Percentiles rank a stretch among this genome's conserved stretches.
Evolutionary conservation across 2,888 invertebrate species (phyloP).

Genomic region (Rhodophaea formosa): DNA sequence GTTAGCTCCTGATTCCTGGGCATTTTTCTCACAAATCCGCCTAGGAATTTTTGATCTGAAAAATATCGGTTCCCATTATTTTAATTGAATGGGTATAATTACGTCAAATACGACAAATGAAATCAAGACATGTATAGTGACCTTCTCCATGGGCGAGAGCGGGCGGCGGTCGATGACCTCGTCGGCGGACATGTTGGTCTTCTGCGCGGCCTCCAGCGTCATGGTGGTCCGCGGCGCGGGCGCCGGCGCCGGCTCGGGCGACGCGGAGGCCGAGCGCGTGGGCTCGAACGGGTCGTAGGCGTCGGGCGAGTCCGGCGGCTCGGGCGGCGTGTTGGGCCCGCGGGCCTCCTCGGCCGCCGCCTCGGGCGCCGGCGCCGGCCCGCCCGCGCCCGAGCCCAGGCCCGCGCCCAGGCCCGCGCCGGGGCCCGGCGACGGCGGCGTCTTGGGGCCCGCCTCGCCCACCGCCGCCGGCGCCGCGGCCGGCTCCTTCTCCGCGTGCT

Average conservation of each 20-base stretch:
- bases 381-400: no score
- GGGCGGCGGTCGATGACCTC: slow-evolving; percentile 71
- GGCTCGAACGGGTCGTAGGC: slow-evolving; percentile 92
- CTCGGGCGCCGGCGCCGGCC: slow-evolving; percentile 55
- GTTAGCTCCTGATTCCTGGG: no score
- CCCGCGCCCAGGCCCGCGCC: slow-evolving; percentile 82
- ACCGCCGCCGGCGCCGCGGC: slow-evolving; percentile 30
- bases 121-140: no score
- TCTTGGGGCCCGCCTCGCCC: slow-evolving; percentile 47
- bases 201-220: slow-evolving; percentile 74
- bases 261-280: slow-evolving; percentile 77
- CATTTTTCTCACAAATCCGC: no score
- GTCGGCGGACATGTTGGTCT: slow-evolving; percentile 72
- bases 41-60: no score
- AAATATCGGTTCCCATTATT: no score
- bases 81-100: no score
- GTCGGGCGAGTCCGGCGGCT: slow-evolving; percentile 80
- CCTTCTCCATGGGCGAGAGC: slow-evolving; percentile 82
- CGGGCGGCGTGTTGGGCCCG: slow-evolving; percentile 84
- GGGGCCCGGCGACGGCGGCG: slow-evolving; percentile 82
- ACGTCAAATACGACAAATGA: no score
- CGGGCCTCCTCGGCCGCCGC: slow-evolving; percentile 88
- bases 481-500: slow-evolving; percentile 31
- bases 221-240: slow-evolving; percentile 45
- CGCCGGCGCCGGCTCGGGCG: slow-evolving; percentile 27